Evolutionary conservation across 2,888 invertebrate species (phyloP).

Genomic region (Oegoconia quadripuncta): DNA sequence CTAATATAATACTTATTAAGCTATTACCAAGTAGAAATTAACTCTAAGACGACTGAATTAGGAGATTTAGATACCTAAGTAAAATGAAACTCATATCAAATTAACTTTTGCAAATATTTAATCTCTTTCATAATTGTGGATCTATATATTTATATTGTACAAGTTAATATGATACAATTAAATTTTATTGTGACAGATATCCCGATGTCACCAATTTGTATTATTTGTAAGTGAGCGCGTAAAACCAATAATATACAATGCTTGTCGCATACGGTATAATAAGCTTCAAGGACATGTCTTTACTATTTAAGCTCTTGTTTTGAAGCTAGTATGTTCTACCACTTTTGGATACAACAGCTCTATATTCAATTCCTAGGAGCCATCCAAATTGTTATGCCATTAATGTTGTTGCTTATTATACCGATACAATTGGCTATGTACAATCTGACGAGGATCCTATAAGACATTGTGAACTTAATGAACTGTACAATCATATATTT

Average conservation of each 20-base stretch:
- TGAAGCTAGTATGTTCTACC: too few relatives aligned
- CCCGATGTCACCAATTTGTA: constrained; percentile 46
- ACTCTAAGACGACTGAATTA: constrained; percentile 45
- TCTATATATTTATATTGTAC: constrained; percentile 80
- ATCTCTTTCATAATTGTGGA: constrained; percentile 80
- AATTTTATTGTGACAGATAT: constrained; percentile 58
- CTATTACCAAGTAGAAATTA: constrained; percentile 36
- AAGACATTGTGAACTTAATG: constrained; percentile 52
- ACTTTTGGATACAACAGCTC: too few relatives aligned
- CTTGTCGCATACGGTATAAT: neutral
- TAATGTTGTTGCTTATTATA: too few relatives aligned
- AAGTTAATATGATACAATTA: constrained; percentile 75
- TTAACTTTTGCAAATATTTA: constrained; percentile 81
- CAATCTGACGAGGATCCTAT: constrained; percentile 50
- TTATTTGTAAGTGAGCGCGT: constrained; percentile 43
- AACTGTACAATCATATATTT: constrained; percentile 68
- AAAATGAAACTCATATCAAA: constrained; percentile 62
- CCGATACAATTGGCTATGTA: constrained; percentile 13
- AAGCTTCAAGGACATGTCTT: neutral
- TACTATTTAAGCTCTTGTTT: too few relatives aligned
- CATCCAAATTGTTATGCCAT: too few relatives aligned
- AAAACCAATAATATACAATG: constrained; percentile 46
- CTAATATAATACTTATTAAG: constrained; percentile 37
- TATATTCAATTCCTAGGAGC: too few relatives aligned
- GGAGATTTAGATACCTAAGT: constrained; percentile 26